phyloP scores from a whole-genome alignment of 2,888 invertebrate genomes.

The Stramonita haemastoma region DNA sequence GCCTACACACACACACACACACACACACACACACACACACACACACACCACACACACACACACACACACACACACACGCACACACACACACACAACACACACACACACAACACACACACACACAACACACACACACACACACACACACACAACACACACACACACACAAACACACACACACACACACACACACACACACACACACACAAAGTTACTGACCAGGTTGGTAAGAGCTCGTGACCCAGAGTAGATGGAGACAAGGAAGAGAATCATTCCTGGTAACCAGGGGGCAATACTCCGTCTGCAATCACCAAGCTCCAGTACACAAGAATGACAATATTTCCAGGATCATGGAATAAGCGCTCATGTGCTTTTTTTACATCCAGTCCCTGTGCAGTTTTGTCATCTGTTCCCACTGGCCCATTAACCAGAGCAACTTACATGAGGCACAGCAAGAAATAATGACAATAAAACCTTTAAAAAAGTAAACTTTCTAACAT shows the following conservation, averaged over 20 bases:
- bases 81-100: neutral
- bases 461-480: too few relatives aligned
- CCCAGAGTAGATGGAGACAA: constrained; percentile 68
- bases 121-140: constrained; percentile 3
- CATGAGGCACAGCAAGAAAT: too few relatives aligned
- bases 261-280: constrained; percentile 69
- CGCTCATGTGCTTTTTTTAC: too few relatives aligned
- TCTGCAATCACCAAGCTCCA: constrained; percentile 44
- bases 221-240: constrained; percentile 67
- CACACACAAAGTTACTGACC: constrained; percentile 51
- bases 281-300: constrained; percentile 62
- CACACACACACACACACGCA: neutral
- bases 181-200: constrained; percentile 7
- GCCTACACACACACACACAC: neutral
- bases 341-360: too few relatives aligned
- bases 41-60: neutral
- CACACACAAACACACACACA: constrained; percentile 9
- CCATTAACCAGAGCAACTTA: too few relatives aligned
- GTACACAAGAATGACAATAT: too few relatives aligned
- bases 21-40: neutral
- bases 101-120: neutral
- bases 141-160: neutral
- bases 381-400: too few relatives aligned
- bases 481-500: too few relatives aligned
- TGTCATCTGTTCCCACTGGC: too few relatives aligned